Base-by-base conservation (phyloP, 2,113 vertebrate genomes). In the Notothenia coriiceps region DNA sequence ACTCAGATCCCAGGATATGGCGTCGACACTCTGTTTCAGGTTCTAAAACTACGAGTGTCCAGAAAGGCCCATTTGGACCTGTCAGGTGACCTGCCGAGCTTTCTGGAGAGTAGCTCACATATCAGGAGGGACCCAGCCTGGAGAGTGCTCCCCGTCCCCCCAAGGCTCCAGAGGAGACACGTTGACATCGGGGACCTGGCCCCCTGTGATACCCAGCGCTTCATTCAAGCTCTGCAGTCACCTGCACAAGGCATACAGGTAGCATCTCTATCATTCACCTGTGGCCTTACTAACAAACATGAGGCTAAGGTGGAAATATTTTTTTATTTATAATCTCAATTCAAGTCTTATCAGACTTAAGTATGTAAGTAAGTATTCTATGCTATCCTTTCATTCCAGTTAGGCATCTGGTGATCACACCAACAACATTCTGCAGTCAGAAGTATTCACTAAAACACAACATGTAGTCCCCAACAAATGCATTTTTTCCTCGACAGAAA, bases 221-320 rank as follows among this genome's bases (percentile, higher is more conserved):
- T 96, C 55, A 80, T 91, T 17, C 78, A 70, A 78, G 94, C 90
- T 57, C 90, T 95, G 10, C 80, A 77, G 40, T 95, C 95, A 3
- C 77, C 90, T 22, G 96, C 95, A 14, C 95, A 96, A 75, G 95
- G 95, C 66, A 88, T 96, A 80, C 94, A 96, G 93, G 96, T 96
- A 72, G 6, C 12, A 14, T 11, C 12, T 66, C 65, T 29, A 1
- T 46, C 18, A 55, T 29, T 64, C 4, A 35, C 40, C 59, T 35
- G 54, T 61, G 52, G 22, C 35, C 46, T 8, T 2, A 29, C 0
- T 40, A 40, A 40, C 35, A 6, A 40, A 40, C 6, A 40, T 40
- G 35, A 40, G 35, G 4, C 12, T 46, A 13, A 62, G 11, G 35
- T 61, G 18, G 35, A 60, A 35, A 18, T 29, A 29, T 29, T 29